A percentile compares a stretch with the other conserved stretches of the same genome.
Conservation (phyloP, 2,888 invertebrate genomes). For the Ophioninae sp. region DNA sequence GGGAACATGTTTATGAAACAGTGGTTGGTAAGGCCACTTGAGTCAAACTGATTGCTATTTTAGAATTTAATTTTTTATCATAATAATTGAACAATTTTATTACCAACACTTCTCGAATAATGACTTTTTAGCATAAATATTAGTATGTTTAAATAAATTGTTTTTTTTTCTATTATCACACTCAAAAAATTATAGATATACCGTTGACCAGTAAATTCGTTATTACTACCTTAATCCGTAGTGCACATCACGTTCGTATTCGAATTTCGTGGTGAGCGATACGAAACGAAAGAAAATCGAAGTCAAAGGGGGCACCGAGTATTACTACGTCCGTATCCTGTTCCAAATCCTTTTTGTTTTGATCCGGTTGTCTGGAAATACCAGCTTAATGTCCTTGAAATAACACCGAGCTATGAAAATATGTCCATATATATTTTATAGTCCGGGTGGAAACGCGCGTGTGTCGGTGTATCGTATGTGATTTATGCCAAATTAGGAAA, state of each 20-base stretch:
- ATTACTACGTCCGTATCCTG: background rate
- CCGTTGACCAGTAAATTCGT: no score
- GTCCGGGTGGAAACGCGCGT: background rate
- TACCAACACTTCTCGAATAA: no score
- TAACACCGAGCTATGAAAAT: background rate
- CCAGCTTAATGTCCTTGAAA: background rate
- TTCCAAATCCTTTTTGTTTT: background rate
- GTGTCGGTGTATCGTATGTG: conserved; percentile 4
- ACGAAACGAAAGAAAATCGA: background rate
- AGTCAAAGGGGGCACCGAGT: background rate
- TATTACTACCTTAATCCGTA: no score
- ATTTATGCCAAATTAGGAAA: conserved; percentile 44
- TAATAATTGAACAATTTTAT: no score
- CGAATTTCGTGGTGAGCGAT: background rate
- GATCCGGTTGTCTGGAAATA: background rate
- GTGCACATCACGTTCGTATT: background rate
- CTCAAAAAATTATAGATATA: no score
- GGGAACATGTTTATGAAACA: no score
- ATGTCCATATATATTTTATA: background rate
- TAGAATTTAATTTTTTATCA: no score
- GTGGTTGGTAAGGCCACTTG: no score
- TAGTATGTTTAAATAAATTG: no score
- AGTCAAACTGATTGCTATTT: no score
- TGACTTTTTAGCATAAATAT: no score
- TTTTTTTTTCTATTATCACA: no score